A percentile compares a stretch with the other conserved stretches of the same genome.
Evolutionary conservation across 2,797 vertebrate genomes (phyloP).

Genomic region (Chloroceryle inda): DNA sequence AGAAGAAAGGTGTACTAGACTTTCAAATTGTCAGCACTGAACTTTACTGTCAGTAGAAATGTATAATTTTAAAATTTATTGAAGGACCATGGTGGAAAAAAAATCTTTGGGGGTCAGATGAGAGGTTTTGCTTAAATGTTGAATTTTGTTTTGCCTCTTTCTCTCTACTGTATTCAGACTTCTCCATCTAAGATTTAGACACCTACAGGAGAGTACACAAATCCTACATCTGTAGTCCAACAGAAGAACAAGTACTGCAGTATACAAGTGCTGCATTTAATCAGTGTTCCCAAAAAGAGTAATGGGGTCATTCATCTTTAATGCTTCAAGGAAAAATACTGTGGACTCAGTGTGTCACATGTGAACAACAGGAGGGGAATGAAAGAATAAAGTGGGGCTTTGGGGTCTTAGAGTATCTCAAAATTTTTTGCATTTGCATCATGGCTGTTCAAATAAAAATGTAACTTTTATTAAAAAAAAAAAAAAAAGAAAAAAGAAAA

Average conservation of each 20-base stretch:
- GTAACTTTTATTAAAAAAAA: neutral
- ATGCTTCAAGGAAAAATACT: neutral
- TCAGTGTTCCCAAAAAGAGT: neutral
- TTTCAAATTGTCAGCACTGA: neutral
- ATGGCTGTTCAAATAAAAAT: neutral
- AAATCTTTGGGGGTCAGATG: neutral
- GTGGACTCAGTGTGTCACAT: neutral
- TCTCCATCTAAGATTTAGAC: neutral
- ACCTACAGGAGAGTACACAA: neutral
- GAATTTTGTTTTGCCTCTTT: neutral
- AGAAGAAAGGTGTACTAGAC: neutral
- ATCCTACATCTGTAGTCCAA: neutral
- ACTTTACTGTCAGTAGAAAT: neutral
- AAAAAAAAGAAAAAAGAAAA: neutral
- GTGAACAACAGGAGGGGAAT: neutral
- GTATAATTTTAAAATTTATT: neutral
- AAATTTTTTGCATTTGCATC: neutral
- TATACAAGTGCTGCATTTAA: neutral
- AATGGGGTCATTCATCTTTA: accelerated
- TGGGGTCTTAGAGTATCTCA: neutral
- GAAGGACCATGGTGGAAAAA: neutral
- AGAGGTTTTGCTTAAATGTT: neutral
- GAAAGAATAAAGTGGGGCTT: neutral
- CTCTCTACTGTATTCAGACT: neutral
- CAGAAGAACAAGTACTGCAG: neutral